Evolutionary conservation across 2,888 invertebrate genomes (phyloP), one percentile per base, ranked within the genome.

Genomic region (Eilema griseolum): DNA sequence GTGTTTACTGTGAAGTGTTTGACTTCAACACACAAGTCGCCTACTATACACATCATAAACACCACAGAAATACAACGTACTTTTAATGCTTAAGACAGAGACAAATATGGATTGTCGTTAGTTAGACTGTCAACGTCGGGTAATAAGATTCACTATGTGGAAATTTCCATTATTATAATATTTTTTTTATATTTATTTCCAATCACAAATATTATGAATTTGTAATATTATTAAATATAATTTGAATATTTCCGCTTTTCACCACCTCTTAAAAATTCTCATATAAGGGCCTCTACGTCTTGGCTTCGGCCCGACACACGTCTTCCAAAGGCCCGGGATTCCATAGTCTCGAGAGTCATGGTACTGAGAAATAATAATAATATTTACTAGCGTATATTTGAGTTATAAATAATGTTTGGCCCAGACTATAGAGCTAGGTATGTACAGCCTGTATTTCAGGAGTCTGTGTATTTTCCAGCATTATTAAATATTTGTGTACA

Each of bases 1-100:
- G 73, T 75, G 83, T 63, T 72, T 66, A 74, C 41, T 37, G 33
- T 20, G 52, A 46, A 12, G n/a, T 66, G 33, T 61, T 26, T 64
- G n/a, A 71, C 37, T n/a, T 60, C 2, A 28, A 28, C 4, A 71
- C 60, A 74, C 61, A 68, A 64, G 70, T 62, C 31, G 66, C 31
- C 71, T 67, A 73, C 16, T 57, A 26, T 28, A 63, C 24, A 71
- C 7, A 37, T n/a, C n/a, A 52, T 20, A 62, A n/a, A 26, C 37
- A 26, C 0, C 67, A 68, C 33, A 46, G 31, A 52, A n/a, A 61
- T n/a, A 46, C 24, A 16, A 20, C 11, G 23, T 57, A 61, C n/a
- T 23, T 2, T 24, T 24, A 57, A 46, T 20, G 14, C 46, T 46
- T 20, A 20, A 52, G n/a, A 52, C 52, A n/a, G n/a, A 52, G 8